Base-by-base conservation (phyloP, 2,888 invertebrate species). In the Diplolepis rosae region DNA sequence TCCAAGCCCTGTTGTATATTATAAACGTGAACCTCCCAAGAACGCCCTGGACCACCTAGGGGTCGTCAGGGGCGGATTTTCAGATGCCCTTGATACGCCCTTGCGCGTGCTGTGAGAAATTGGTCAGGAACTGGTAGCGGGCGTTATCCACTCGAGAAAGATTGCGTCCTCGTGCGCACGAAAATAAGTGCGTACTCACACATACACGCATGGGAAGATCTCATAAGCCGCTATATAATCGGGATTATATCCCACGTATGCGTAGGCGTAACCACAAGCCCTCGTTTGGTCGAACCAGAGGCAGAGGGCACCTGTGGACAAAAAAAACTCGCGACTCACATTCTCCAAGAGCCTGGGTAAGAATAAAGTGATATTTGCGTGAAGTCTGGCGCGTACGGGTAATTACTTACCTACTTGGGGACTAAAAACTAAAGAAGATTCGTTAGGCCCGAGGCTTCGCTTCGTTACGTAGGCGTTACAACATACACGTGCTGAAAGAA, bases 41-140 rank as follows among this genome's bases (percentile, higher is more conserved):
- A 83, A 85, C 88, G 88, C 87, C 87, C 88, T 82, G 85, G 84
- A 87, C 87, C 85, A 87, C 87, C 88, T 87, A 87, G 84, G 85
- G 88, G 88, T 87, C 85, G 88, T 85, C 85, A 83, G 85, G 87
- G 88, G 88, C 88, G 88, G 85, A 73, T 73, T 74, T 74, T 74
- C 71, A 72, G 80, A 81, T 85, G 85, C 82, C 84, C 80, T 82
- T 80, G 82, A 78, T 84, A 84, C 84, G 84, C 84, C 84, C 80
- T 82, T 82, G 82, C 87, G 87, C 87, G 87, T 87, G 87, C 87
- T 85, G 77, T 30, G 77, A 78, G 75, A 79, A 79, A 77, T 76
- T 79, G 75, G 76, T 79, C 71, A 74, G 77, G 75, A 77, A 74
- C 75, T 70, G 75, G 78, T 67, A 67, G 51, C 67, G 27, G 35